Conservation (phyloP, 2,113 vertebrate genomes). For the Heloderma charlesbogerti region DNA sequence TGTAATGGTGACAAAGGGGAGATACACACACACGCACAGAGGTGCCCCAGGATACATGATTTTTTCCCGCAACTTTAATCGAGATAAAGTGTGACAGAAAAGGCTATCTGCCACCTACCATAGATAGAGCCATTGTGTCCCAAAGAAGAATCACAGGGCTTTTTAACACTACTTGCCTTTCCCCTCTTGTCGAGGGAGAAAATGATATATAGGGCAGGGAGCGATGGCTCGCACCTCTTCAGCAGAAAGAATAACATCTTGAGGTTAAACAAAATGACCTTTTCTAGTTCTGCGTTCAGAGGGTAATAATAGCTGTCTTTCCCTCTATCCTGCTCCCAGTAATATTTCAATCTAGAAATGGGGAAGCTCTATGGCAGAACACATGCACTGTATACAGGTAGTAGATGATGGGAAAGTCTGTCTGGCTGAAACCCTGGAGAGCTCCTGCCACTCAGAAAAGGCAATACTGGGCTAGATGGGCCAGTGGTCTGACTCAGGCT, state of each 20-base stretch:
- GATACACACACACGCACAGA: slow-evolving; percentile 39
- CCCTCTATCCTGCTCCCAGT: slow-evolving; percentile 6
- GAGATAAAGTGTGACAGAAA: slow-evolving; percentile 65
- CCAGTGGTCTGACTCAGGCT: too few relatives aligned
- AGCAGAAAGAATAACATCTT: slow-evolving; percentile 44
- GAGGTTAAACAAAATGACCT: slow-evolving; percentile 53
- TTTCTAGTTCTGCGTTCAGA: slow-evolving; percentile 37
- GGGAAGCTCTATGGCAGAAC: not conserved
- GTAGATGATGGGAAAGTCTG: not conserved
- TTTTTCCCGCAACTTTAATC: slow-evolving; percentile 63
- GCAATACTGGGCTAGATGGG: not conserved
- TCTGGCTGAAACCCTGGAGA: not conserved
- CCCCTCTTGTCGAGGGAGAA: slow-evolving; percentile 19
- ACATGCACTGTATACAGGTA: not conserved
- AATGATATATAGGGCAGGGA: slow-evolving; percentile 39
- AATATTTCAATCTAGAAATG: not conserved
- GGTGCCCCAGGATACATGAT: slow-evolving; percentile 31
- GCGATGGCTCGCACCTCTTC: slow-evolving; percentile 25
- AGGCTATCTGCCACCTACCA: slow-evolving; percentile 55
- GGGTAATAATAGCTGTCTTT: not conserved
- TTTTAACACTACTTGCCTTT: slow-evolving; percentile 29
- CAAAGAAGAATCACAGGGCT: slow-evolving; percentile 43
- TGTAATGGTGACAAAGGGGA: slow-evolving; percentile 44
- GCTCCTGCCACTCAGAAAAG: not conserved
- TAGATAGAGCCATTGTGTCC: slow-evolving; percentile 50